These are phyloP conservation scores for Nyctibius grandis DNA, from an alignment of 2,797 vertebrate genomes.

Conservation along the genomic window DNA sequence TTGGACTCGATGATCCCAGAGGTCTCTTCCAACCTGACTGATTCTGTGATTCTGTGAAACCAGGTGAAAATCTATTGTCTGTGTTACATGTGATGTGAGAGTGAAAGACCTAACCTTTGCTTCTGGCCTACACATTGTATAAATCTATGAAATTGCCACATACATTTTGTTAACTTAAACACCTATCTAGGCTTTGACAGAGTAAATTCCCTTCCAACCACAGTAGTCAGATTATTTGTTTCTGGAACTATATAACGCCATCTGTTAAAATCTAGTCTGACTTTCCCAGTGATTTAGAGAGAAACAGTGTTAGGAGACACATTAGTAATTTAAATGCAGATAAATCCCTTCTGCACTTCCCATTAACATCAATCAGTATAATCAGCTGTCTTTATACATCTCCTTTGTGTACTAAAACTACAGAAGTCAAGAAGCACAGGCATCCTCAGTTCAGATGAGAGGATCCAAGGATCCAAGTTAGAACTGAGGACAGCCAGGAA, in stretches of 20 bases:
- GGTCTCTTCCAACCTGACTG: too few relatives aligned
- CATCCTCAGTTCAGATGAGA: neutral
- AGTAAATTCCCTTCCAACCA: neutral
- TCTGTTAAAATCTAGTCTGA: neutral
- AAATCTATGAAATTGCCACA: neutral
- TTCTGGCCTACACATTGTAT: neutral
- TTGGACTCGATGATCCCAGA: too few relatives aligned
- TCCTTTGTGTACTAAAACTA: neutral
- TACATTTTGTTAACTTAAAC: neutral
- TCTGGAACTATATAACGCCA: neutral
- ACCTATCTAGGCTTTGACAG: neutral
- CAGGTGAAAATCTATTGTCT: neutral
- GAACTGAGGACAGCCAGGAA: neutral
- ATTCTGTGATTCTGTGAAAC: too few relatives aligned
- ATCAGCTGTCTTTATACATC: neutral
- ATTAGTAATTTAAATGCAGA: neutral
- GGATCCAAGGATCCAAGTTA: neutral
- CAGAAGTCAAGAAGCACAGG: neutral
- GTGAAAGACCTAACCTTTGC: neutral
- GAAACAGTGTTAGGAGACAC: neutral
- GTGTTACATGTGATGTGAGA: neutral
- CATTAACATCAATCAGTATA: neutral
- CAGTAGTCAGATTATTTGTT: neutral
- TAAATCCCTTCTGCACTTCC: neutral
- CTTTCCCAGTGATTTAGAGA: neutral